Evolutionary conservation across 2,797 vertebrate genomes (phyloP).

Genomic region (Sardinella longiceps): DNA sequence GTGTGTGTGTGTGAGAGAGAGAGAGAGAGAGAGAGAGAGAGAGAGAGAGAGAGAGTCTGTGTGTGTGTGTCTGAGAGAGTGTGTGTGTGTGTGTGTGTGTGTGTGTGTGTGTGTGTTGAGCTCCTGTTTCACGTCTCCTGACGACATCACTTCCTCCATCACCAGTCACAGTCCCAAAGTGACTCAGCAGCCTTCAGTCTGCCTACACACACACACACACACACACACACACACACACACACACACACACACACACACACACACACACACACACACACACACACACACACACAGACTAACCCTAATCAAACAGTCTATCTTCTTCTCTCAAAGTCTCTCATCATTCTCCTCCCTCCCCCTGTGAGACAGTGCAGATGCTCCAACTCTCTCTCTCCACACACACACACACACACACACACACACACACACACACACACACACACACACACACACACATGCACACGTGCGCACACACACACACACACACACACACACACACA

Average conservation of each 20-base stretch:
- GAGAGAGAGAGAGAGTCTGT: no score
- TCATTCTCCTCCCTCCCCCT: conserved; percentile 19
- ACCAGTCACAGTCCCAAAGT: conserved; percentile 48
- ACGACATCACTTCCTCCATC: conserved; percentile 44
- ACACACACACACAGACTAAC: not conserved
- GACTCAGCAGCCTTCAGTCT: conserved; percentile 63
- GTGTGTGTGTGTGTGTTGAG: conserved; percentile 21
- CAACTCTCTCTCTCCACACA: not conserved
- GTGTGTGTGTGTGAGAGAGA: no score
- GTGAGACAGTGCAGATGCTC: no score
- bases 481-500: conserved; percentile 21
- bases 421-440: conserved; percentile 37
- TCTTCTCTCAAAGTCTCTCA: no score
- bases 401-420: not conserved
- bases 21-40: no score
- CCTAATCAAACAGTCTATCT: conserved; percentile 58
- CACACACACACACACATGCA: conserved; percentile 23
- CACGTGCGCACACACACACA: not conserved
- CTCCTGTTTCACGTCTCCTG: conserved; percentile 16
- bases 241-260: no score
- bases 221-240: no score
- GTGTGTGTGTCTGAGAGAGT: not conserved
- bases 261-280: no score
- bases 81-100: not conserved
- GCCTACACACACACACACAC: no score